Percentiles rank a stretch among this genome's conserved stretches.
These are phyloP conservation scores for Pseudochirops cupreus DNA, from an alignment of 2,797 vertebrate genomes.

Conservation along the genomic window DNA sequence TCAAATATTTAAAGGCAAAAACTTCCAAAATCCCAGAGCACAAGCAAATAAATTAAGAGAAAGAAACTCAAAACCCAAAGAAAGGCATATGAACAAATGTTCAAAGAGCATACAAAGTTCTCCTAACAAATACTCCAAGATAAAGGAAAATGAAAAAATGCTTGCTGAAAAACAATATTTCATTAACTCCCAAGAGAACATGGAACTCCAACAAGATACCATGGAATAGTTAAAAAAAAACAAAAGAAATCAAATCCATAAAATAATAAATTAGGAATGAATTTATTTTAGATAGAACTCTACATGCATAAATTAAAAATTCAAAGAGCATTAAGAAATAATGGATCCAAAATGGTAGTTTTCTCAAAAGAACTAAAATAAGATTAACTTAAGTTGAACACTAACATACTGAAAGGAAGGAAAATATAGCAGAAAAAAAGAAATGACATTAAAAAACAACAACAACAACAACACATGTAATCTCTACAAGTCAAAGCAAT, in stretches of 20 bases:
- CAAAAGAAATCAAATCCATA: neutral
- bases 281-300: neutral
- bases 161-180: neutral
- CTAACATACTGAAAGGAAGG: neutral
- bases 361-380: neutral
- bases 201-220: neutral
- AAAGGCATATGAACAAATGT: neutral
- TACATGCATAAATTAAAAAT: neutral
- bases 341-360: neutral
- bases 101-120: neutral
- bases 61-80: neutral
- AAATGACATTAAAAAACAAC: neutral
- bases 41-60: neutral
- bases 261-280: neutral
- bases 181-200: neutral
- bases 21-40: neutral
- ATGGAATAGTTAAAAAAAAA: neutral
- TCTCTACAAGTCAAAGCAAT: no score
- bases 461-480: no score
- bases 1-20: neutral
- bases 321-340: neutral
- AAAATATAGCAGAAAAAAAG: neutral
- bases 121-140: conserved; percentile 6
- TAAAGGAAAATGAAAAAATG: conserved; percentile 15
- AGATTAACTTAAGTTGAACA: neutral